A percentile compares a stretch with the other conserved stretches of the same genome.
Conservation (phyloP, 2,797 vertebrate species). For the Craterocephalus amniculus region DNA sequence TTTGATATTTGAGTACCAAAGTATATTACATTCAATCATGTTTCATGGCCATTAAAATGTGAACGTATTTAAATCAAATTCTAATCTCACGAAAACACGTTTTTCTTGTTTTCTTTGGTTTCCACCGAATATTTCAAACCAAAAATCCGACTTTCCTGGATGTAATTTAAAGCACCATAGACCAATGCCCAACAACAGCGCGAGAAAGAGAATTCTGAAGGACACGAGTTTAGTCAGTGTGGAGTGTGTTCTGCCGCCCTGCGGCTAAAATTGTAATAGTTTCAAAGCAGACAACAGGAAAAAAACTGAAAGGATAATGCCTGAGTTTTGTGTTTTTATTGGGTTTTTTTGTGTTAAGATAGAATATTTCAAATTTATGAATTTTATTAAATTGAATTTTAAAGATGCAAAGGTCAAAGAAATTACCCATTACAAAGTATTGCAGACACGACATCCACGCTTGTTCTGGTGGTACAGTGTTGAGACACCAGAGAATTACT, state of each 20-base stretch:
- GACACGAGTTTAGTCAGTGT: background rate
- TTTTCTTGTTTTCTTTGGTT: background rate
- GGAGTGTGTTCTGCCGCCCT: slow-evolving; percentile 50
- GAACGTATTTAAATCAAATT: background rate
- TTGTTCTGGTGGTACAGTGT: no score
- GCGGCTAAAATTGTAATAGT: background rate
- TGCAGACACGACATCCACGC: no score
- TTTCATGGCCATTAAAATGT: background rate
- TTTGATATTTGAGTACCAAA: background rate
- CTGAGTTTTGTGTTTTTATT: no score
- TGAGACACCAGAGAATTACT: background rate
- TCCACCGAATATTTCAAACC: background rate
- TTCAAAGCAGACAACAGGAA: no score
- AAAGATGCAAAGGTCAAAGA: no score
- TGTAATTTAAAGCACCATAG: slow-evolving; percentile 34
- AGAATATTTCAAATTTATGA: no score
- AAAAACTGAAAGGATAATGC: no score
- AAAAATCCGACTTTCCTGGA: accelerated
- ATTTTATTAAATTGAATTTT: no score
- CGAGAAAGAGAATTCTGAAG: slow-evolving; percentile 17
- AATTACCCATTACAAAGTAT: no score
- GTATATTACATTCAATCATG: background rate
- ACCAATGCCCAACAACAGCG: slow-evolving; percentile 31
- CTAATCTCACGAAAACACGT: background rate
- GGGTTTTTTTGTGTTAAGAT: no score